These are phyloP conservation scores for Todus mexicanus DNA, from an alignment of 2,797 vertebrate genomes.

Conservation along the genomic window DNA sequence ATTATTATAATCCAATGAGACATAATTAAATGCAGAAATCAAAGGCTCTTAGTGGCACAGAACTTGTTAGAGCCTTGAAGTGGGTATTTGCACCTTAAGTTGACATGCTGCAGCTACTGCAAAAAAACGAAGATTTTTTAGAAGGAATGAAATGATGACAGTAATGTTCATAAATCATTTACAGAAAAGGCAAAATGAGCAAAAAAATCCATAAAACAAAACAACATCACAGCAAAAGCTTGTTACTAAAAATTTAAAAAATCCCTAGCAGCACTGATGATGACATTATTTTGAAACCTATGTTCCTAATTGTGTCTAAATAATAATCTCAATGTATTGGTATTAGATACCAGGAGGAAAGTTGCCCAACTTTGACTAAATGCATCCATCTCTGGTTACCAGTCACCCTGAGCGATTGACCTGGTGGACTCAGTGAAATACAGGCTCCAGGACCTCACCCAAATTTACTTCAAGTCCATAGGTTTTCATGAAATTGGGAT, in stretches of 20 bases:
- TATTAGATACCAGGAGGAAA: neutral
- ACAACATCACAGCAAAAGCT: neutral
- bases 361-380: neutral
- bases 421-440: neutral
- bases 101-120: neutral
- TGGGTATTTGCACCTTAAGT: neutral
- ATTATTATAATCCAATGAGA: constrained; percentile 56
- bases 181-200: neutral
- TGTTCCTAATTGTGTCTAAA: neutral
- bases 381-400: neutral
- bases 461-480: neutral
- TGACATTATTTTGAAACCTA: neutral
- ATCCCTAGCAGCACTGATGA: neutral
- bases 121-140: neutral
- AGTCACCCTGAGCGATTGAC: neutral
- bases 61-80: constrained; percentile 29
- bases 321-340: no score
- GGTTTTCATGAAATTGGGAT: neutral
- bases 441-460: neutral
- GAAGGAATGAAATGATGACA: neutral
- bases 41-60: constrained; percentile 3
- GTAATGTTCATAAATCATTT: neutral
- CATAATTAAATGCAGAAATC: constrained; percentile 61
- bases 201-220: neutral
- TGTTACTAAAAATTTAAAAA: neutral